phyloP scores from a whole-genome alignment of 1,140 invertebrate genomes.

The Melanaphis sacchari region DNA sequence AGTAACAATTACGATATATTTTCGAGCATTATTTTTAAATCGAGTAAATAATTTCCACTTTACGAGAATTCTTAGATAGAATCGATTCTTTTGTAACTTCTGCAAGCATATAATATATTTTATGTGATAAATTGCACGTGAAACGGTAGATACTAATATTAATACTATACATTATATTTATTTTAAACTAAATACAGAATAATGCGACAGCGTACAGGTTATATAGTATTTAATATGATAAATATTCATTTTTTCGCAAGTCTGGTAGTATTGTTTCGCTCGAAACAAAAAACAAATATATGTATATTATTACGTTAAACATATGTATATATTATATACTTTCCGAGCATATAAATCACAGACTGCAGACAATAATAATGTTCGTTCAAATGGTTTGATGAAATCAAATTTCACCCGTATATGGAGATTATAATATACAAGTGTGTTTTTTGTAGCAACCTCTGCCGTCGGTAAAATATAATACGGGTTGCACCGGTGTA shows the following conservation, averaged over 20 bases:
- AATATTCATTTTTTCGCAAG: slow-evolving; percentile 17
- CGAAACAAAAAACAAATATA: not conserved
- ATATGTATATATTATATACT: not conserved
- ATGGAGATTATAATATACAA: not conserved
- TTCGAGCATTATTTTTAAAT: not conserved
- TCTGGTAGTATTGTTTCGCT: not conserved
- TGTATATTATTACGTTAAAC: not conserved
- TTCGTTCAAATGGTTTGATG: not conserved
- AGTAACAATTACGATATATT: not conserved
- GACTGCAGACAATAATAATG: not conserved
- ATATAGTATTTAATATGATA: not conserved
- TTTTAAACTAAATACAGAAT: not conserved
- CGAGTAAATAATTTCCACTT: not conserved
- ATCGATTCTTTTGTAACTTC: not conserved
- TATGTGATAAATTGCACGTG: not conserved
- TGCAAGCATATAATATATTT: not conserved
- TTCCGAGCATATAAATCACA: not conserved
- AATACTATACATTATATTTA: too few species aligned
- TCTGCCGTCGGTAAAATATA: not conserved
- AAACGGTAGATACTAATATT: not conserved
- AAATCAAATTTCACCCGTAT: slow-evolving; percentile 37
- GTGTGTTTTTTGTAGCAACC: not conserved
- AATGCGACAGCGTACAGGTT: not conserved
- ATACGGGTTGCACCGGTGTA: not conserved
- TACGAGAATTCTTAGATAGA: not conserved